These are phyloP conservation scores for Trichosurus vulpecula DNA, from an alignment of 2,797 vertebrate species.

Conservation along the genomic window DNA sequence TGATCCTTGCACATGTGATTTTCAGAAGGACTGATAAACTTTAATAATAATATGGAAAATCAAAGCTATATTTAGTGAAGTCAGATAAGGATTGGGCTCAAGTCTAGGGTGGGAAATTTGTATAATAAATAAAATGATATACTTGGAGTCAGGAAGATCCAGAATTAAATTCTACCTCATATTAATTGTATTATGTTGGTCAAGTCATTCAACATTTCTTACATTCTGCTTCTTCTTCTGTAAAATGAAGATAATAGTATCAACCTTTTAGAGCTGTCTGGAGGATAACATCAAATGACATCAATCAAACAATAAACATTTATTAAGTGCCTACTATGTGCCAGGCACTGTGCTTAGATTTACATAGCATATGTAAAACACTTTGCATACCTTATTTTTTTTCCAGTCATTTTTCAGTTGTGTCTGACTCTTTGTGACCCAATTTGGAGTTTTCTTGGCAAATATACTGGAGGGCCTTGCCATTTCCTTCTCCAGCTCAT, in stretches of 20 bases:
- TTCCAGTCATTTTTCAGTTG: neutral
- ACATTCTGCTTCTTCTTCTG: neutral
- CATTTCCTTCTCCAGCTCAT: neutral
- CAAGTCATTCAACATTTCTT: neutral
- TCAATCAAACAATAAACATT: neutral
- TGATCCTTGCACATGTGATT: neutral
- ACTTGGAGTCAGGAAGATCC: neutral
- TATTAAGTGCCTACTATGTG: neutral
- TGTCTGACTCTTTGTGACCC: neutral
- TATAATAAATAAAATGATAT: neutral
- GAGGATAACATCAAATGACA: neutral
- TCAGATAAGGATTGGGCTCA: neutral
- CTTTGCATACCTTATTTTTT: neutral
- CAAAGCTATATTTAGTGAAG: neutral
- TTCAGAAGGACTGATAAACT: constrained; percentile 3
- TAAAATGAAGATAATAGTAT: neutral
- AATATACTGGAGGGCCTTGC: neutral
- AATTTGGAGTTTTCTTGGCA: neutral
- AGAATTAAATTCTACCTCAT: neutral
- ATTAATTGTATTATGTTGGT: neutral
- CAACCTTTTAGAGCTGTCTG: neutral
- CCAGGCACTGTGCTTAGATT: neutral
- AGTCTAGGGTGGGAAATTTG: neutral
- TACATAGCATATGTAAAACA: neutral
- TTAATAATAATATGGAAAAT: neutral